phyloP scores from a whole-genome alignment of 1,140 invertebrate genomes.

The Branchinecta lindahli region DNA sequence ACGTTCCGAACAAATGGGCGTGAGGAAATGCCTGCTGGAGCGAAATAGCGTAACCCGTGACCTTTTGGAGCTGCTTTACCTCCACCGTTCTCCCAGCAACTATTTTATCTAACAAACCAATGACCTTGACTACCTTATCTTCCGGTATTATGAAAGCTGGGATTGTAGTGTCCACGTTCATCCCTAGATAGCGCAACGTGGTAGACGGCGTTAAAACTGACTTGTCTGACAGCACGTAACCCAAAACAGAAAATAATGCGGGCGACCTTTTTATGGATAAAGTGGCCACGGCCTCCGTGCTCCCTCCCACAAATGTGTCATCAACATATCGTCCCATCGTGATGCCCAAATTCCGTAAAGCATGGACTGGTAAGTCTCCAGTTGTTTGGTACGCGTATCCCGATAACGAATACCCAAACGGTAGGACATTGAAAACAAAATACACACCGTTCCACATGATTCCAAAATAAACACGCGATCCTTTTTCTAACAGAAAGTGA shows the following conservation, averaged over 20 bases:
- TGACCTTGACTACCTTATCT: neutral
- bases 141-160: neutral
- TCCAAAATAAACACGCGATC: neutral
- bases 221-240: neutral
- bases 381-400: neutral
- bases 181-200: neutral
- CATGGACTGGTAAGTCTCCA: neutral
- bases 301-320: too few relatives aligned
- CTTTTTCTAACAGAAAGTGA: neutral
- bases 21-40: neutral
- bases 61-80: neutral
- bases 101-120: neutral
- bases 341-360: neutral
- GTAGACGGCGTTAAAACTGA: neutral
- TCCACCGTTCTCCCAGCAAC: neutral
- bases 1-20: neutral
- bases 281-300: neutral
- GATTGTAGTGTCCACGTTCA: neutral
- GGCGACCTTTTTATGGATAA: neutral
- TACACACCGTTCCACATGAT: neutral
- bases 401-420: neutral
- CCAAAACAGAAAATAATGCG: neutral
- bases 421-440: slow-evolving; percentile 6
- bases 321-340: neutral
- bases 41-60: neutral